A percentile compares a stretch with the other conserved stretches of the same genome.
phyloP scores from a whole-genome alignment of 2,888 invertebrate species.

The Nycteola revayana region DNA sequence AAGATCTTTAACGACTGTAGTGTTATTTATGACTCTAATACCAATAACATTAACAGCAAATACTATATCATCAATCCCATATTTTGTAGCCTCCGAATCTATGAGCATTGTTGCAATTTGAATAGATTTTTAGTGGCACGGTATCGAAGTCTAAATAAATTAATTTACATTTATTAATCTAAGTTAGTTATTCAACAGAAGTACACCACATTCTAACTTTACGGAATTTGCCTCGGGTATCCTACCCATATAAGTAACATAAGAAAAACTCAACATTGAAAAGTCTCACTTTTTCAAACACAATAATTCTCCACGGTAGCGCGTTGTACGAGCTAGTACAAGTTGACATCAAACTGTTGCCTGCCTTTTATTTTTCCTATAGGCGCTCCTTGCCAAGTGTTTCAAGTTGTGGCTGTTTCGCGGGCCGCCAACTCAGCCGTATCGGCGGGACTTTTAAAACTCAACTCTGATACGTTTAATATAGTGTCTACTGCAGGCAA shows the following conservation, averaged over 20 bases:
- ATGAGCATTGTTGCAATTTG: too few species aligned
- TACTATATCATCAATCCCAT: too few species aligned
- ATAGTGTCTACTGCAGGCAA: conserved; percentile 61
- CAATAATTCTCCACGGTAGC: conserved; percentile 37
- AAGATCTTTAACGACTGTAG: background rate
- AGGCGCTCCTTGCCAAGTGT: conserved; percentile 67
- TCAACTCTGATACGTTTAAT: conserved; percentile 66
- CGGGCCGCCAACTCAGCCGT: conserved; percentile 56
- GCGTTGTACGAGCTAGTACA: conserved; percentile 33
- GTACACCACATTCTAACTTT: too few species aligned
- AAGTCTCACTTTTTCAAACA: conserved; percentile 29
- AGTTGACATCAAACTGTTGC: conserved; percentile 61
- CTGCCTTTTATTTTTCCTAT: conserved; percentile 70
- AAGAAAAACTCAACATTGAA: conserved; percentile 11
- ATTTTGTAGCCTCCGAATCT: too few species aligned
- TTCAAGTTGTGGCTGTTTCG: conserved; percentile 60
- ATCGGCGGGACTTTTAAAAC: conserved; percentile 69
- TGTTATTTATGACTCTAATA: background rate
- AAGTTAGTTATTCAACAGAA: too few species aligned
- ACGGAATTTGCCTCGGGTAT: too few species aligned
- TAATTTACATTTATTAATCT: too few species aligned
- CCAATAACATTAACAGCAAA: too few species aligned
- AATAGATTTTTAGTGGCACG: too few species aligned
- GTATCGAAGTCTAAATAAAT: too few species aligned
- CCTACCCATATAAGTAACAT: background rate